A percentile compares a stretch with the other conserved stretches of the same genome.
Conservation (phyloP, 2,888 invertebrate genomes). For the Lithophane socia region DNA sequence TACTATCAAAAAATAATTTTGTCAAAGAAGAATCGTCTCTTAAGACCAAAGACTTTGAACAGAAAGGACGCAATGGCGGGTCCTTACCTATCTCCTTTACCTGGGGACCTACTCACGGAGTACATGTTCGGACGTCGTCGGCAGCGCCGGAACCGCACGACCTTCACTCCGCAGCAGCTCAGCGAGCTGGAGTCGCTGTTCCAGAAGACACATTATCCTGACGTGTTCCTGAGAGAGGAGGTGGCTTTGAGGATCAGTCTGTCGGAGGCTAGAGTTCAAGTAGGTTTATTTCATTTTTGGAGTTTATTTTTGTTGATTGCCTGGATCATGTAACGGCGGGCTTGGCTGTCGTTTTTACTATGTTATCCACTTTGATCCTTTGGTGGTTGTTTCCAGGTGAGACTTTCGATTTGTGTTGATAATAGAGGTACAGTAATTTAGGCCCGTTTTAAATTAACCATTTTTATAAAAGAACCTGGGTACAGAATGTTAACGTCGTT, state of each 20-base stretch:
- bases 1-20: not conserved
- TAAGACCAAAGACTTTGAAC: not conserved
- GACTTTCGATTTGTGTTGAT: no score
- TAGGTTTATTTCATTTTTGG: slow-evolving; percentile 73
- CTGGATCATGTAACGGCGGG: no score
- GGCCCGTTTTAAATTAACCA: no score
- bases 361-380: no score
- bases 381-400: no score
- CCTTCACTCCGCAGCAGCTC: slow-evolving; percentile 98
- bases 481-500: no score
- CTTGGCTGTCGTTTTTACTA: no score
- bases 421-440: no score
- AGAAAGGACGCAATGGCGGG: slow-evolving; percentile 92
- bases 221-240: slow-evolving; percentile 96
- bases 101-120: slow-evolving; percentile 96
- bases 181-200: slow-evolving; percentile 97
- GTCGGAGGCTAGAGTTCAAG: slow-evolving; percentile 98
- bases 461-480: no score
- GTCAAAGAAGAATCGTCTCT: not conserved
- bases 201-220: slow-evolving; percentile 98
- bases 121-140: slow-evolving; percentile 97
- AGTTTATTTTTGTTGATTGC: not conserved
- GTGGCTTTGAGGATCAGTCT: slow-evolving; percentile 97
- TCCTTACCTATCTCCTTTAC: slow-evolving; percentile 95
- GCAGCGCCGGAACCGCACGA: slow-evolving; percentile 97